Conservation (phyloP, 2,888 invertebrate species). For the Clepsis dumicolana region DNA sequence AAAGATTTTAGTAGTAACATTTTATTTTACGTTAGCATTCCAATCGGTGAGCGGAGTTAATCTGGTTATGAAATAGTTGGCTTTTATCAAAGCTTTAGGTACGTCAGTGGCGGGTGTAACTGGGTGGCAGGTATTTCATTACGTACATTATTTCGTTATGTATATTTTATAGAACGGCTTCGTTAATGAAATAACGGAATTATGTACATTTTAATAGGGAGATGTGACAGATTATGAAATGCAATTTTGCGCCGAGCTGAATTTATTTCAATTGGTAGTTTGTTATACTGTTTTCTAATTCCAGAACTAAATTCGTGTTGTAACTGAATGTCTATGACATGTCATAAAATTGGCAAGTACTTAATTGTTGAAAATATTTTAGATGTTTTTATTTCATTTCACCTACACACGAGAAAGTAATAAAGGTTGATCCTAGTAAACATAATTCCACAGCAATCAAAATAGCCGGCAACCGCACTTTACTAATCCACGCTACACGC, state of each 20-base stretch:
- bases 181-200: background rate
- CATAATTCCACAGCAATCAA: slow-evolving; percentile 6
- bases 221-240: background rate
- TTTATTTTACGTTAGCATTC: background rate
- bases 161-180: slow-evolving; percentile 1
- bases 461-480: slow-evolving; percentile 19
- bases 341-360: too few relatives aligned
- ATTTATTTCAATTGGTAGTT: background rate
- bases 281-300: background rate
- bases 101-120: background rate
- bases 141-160: background rate
- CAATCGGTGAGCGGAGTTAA: slow-evolving; percentile 7
- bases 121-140: background rate
- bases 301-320: background rate
- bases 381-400: too few relatives aligned
- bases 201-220: background rate
- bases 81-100: too few relatives aligned
- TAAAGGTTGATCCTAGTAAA: slow-evolving; percentile 11
- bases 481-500: slow-evolving; percentile 2
- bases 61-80: slow-evolving; percentile 8
- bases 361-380: too few relatives aligned
- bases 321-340: too few relatives aligned
- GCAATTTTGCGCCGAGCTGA: background rate
- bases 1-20: background rate
- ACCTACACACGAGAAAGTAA: too few relatives aligned